A percentile compares a stretch with the other conserved stretches of the same genome.
phyloP scores from a whole-genome alignment of 2,797 vertebrate species.

The Rhinoraja longicauda region DNA sequence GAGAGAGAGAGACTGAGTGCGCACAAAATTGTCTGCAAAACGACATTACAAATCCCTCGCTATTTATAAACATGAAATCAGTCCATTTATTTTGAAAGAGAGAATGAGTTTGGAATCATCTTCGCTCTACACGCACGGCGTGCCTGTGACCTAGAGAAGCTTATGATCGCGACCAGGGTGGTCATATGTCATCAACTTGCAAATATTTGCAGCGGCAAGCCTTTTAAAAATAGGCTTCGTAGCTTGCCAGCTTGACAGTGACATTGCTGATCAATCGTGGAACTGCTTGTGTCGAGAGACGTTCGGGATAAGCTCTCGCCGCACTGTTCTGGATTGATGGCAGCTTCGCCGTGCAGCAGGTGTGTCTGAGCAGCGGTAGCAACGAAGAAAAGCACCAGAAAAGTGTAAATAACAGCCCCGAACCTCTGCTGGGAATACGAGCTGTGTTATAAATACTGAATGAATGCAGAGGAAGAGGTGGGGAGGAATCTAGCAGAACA shows the following conservation, averaged over 20 bases:
- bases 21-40: not conserved
- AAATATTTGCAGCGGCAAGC: not conserved
- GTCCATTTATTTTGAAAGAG: not conserved
- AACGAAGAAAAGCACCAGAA: not conserved
- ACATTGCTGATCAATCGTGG: not conserved
- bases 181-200: conserved; percentile 20
- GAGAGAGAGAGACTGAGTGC: no score
- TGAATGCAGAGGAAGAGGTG: not conserved
- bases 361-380: not conserved
- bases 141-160: not conserved
- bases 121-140: not conserved
- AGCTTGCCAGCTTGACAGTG: not conserved
- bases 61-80: not conserved
- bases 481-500: no score
- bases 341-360: no score
- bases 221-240: conserved; percentile 21
- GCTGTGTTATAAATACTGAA: not conserved
- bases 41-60: not conserved
- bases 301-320: not conserved
- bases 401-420: not conserved
- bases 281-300: not conserved
- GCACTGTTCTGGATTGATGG: not conserved
- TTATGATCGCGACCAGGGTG: not conserved
- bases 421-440: not conserved
- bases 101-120: not conserved